Evolutionary conservation across 2,797 vertebrate genomes (phyloP).

Genomic region (Poecilia picta): DNA sequence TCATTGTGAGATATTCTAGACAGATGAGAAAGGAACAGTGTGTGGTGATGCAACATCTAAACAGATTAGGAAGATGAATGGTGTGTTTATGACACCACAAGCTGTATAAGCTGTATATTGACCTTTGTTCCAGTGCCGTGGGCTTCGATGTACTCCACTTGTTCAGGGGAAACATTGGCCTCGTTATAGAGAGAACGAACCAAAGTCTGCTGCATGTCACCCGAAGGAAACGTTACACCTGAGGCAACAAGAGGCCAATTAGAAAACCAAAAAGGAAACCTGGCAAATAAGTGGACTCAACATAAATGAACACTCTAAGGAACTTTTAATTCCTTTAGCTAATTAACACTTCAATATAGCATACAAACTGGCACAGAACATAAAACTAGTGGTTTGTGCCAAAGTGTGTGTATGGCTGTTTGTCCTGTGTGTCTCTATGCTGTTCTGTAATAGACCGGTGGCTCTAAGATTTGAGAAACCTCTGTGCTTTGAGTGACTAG

Average conservation of each 20-base stretch:
- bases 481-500: not conserved
- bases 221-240: constrained; percentile 97
- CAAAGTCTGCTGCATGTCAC: constrained; percentile 87
- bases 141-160: constrained; percentile 94
- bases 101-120: not conserved
- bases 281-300: not conserved
- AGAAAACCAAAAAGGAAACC: not conserved
- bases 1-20: not conserved
- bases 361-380: not conserved
- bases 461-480: not conserved
- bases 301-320: not conserved
- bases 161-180: constrained; percentile 76
- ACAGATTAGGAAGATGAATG: not conserved
- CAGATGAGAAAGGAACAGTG: not conserved
- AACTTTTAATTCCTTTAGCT: not conserved
- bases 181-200: constrained; percentile 85
- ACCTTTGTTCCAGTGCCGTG: constrained; percentile 99
- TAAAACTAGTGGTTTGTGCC: not conserved
- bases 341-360: not conserved
- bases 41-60: not conserved
- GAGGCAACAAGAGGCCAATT: constrained; percentile 1
- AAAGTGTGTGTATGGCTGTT: not conserved
- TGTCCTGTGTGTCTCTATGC: not conserved
- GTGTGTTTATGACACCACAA: not conserved
- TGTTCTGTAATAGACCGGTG: not conserved